Evolutionary conservation across 2,888 invertebrate species (phyloP), one percentile per base, ranked within the genome.

Genomic region (Mongoloraphidia duomilia): DNA sequence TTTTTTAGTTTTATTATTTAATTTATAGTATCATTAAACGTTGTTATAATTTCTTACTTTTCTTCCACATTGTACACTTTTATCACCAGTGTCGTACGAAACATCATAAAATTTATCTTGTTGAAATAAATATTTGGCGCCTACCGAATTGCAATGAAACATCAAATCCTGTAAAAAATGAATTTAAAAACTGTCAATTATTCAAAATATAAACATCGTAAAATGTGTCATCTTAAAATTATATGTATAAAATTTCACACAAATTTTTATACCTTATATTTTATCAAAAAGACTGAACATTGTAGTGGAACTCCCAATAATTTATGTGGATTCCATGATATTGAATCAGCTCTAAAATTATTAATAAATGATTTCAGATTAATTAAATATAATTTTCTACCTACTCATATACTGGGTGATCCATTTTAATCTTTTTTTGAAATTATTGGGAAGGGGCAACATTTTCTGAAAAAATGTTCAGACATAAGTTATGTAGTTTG

Each of bases 41-140:
- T 10, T 34, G 5, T 34, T 9, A 34, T 17, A 44, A 44, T 36
- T 48, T 49, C 37, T 46, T 55, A 76, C 86, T 73, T 93, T 93
- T 34, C 94, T 75, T 0, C 94, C 94, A 63, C 94, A 95, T 63
- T 94, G 93, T 12, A 84, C 76, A 70, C 90, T 89, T 67, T 92
- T 93, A 60, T 89, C 87, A 0, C 89, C 89, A 0, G 82, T 82
- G 57, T 89, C 89, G 63, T 82, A 88, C 3, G 74, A 70, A 0
- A 82, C 76, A 60, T 87, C 84, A 58, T 89, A 89, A 67, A 83
- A 86, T 66, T 89, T 89, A 61, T 89, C 88, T 61, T 82, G 83
- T 59, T 88, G 87, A 62, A 89, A 89, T 34, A 89, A 73, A 61
- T 89, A 89, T 49, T 76, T 75, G 0, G 85, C 88, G 0, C 80